Conservation (phyloP, 1,140 invertebrate species). For the Trichonephila clavata region DNA sequence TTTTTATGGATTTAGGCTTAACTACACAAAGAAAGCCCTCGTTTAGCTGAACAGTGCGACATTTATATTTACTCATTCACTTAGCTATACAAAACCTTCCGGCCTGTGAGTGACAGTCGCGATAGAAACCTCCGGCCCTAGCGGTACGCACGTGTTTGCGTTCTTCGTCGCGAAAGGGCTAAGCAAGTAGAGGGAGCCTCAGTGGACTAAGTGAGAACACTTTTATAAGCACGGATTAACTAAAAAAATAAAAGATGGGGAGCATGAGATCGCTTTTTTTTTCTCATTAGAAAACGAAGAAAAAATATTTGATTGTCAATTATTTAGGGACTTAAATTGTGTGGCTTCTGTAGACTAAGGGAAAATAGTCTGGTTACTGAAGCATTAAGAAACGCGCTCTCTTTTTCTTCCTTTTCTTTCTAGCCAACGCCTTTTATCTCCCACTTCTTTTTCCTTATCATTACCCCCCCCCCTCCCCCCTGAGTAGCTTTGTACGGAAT, state of each 20-base stretch:
- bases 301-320: slow-evolving; percentile 75
- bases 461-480: slow-evolving; percentile 64
- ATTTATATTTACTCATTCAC: too few species aligned
- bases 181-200: slow-evolving; percentile 71
- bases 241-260: slow-evolving; percentile 65
- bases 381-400: slow-evolving; percentile 75
- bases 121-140: too few species aligned
- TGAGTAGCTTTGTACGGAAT: slow-evolving; percentile 68
- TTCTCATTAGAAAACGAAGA: slow-evolving; percentile 73
- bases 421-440: slow-evolving; percentile 64
- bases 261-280: slow-evolving; percentile 76
- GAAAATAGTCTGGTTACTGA: slow-evolving; percentile 77
- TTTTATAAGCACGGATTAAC: slow-evolving; percentile 76
- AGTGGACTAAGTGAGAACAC: slow-evolving; percentile 73
- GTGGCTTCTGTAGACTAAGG: slow-evolving; percentile 73
- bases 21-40: too few species aligned
- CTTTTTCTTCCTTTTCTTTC: slow-evolving; percentile 52
- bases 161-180: too few species aligned
- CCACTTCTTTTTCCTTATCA: slow-evolving; percentile 63
- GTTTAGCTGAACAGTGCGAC: too few species aligned
- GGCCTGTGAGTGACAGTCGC: too few species aligned
- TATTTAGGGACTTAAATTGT: slow-evolving; percentile 76
- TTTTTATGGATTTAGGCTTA: too few species aligned
- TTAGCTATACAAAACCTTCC: too few species aligned
- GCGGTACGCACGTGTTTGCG: too few species aligned